These are phyloP conservation scores for Miltochrista miniata DNA, from an alignment of 2,888 invertebrate species.

Conservation along the genomic window DNA sequence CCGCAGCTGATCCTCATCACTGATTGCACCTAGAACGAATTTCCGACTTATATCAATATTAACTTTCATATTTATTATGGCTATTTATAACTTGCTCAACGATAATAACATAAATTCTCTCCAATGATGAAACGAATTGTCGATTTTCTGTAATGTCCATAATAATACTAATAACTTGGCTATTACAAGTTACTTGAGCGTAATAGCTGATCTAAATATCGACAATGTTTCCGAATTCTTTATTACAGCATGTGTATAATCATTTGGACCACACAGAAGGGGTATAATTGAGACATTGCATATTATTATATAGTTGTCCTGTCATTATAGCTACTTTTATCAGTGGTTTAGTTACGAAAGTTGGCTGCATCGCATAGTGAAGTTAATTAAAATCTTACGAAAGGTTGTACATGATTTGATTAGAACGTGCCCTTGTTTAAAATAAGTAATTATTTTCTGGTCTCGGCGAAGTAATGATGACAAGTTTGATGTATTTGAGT, in stretches of 20 bases:
- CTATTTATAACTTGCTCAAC: slow-evolving; percentile 26
- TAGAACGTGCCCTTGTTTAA: slow-evolving; percentile 65
- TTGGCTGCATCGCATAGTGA: slow-evolving; percentile 36
- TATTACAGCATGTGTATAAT: slow-evolving; percentile 66
- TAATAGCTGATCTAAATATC: slow-evolving; percentile 76
- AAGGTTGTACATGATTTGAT: slow-evolving; percentile 49
- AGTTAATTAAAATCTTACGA: slow-evolving; percentile 51
- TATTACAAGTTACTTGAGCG: slow-evolving; percentile 73
- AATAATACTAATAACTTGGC: slow-evolving; percentile 72
- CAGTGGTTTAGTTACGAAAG: slow-evolving; percentile 47
- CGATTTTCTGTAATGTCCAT: slow-evolving; percentile 64
- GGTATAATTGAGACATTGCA: slow-evolving; percentile 73
- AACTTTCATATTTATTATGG: slow-evolving; percentile 22
- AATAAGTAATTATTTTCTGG: slow-evolving; percentile 63
- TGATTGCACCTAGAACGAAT: slow-evolving; percentile 37
- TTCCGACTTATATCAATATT: slow-evolving; percentile 38
- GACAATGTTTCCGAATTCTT: slow-evolving; percentile 68
- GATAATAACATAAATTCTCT: slow-evolving; percentile 40
- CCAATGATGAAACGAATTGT: slow-evolving; percentile 62
- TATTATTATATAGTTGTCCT: slow-evolving; percentile 60
- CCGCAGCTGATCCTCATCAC: slow-evolving; percentile 34
- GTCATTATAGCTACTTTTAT: slow-evolving; percentile 52
- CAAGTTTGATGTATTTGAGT: slow-evolving; percentile 46
- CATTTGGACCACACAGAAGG: slow-evolving; percentile 72
- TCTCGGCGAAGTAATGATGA: slow-evolving; percentile 53